phyloP scores from a whole-genome alignment of 2,113 vertebrate genomes.

The Mobula birostris region DNA sequence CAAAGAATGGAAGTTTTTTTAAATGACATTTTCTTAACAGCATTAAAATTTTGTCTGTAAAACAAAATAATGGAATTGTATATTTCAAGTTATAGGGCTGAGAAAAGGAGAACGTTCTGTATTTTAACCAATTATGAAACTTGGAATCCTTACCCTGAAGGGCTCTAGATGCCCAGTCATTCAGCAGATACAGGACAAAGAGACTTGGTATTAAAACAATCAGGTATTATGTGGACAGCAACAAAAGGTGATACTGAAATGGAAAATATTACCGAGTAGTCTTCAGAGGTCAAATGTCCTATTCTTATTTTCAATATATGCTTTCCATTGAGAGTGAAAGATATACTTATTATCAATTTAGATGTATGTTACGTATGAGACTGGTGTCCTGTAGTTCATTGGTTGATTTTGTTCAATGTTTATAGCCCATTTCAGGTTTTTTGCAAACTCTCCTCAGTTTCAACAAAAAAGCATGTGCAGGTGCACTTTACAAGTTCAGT shows the following conservation, averaged over 20 bases:
- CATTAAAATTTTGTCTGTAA: not conserved
- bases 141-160: too few species aligned
- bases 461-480: not conserved
- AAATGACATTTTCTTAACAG: not conserved
- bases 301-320: not conserved
- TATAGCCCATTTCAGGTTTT: not conserved
- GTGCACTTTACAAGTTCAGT: not conserved
- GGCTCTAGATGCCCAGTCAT: too few species aligned
- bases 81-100: too few species aligned
- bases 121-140: too few species aligned
- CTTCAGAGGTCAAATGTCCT: too few species aligned
- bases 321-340: not conserved
- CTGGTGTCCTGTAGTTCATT: not conserved
- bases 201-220: too few species aligned
- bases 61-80: not conserved
- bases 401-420: not conserved
- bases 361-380: not conserved
- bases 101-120: too few species aligned
- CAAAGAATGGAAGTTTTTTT: not conserved
- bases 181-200: too few species aligned
- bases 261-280: too few species aligned
- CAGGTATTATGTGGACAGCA: too few species aligned
- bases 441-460: not conserved
- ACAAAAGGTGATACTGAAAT: too few species aligned
- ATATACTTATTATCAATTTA: not conserved